Conservation (phyloP, 1,140 invertebrate species). For the Lasaia peninsularis region DNA sequence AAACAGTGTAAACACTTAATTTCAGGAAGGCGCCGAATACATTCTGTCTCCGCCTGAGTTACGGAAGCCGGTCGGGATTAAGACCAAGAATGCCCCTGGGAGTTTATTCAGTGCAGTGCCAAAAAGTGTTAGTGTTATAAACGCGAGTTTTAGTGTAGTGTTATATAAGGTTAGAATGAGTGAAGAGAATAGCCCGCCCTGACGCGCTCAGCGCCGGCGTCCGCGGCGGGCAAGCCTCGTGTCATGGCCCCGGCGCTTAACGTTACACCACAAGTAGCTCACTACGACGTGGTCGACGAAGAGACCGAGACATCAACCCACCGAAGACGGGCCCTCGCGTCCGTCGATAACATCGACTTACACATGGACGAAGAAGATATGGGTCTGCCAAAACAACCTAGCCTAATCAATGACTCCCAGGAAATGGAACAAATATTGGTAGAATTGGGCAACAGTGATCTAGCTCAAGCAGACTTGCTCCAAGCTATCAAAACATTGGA, state of each 20-base stretch:
- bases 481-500: conserved; percentile 84
- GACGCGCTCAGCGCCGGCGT: conserved; percentile 60
- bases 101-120: conserved; percentile 42
- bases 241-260: conserved; percentile 80
- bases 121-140: conserved; percentile 48
- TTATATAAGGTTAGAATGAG: conserved; percentile 66
- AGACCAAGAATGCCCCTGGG: conserved; percentile 37
- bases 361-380: conserved; percentile 84
- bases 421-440: conserved; percentile 79
- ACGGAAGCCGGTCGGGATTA: conserved; percentile 55
- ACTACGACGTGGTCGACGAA: conserved; percentile 39
- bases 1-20: conserved; percentile 56
- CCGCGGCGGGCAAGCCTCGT: conserved; percentile 61
- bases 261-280: conserved; percentile 60
- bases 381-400: conserved; percentile 77
- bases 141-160: conserved; percentile 34
- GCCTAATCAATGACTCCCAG: conserved; percentile 67
- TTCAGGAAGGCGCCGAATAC: conserved; percentile 59
- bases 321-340: conserved; percentile 59
- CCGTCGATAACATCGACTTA: conserved; percentile 70
- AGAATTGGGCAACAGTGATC: conserved; percentile 77
- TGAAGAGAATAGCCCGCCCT: conserved; percentile 54
- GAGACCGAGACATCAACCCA: conserved; percentile 40
- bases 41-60: conserved; percentile 28
- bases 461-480: conserved; percentile 79